Conservation (phyloP, 2,888 invertebrate genomes). For the Luperina nickerlii region DNA sequence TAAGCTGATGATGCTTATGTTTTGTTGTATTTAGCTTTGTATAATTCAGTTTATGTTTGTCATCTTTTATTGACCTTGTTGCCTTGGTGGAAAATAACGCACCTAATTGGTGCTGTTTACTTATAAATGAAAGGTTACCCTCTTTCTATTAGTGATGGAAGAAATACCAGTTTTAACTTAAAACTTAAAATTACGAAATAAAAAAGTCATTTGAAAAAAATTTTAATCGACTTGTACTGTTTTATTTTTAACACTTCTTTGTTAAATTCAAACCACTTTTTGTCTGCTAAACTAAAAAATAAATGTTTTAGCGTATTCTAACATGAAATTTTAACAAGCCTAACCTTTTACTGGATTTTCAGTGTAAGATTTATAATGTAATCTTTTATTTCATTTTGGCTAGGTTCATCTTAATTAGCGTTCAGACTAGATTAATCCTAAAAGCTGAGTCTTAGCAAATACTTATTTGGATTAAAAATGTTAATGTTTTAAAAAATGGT, state of each 20-base stretch:
- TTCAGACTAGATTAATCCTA: slow-evolving; percentile 9
- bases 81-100: not conserved
- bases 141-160: not conserved
- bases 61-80: not conserved
- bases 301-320: not conserved
- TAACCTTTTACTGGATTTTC: not conserved
- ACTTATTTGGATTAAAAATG: slow-evolving; percentile 25
- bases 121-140: too few species aligned
- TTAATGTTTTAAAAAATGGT: not conserved
- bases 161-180: not conserved
- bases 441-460: slow-evolving; percentile 17
- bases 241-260: not conserved
- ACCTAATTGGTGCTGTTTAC: too few species aligned
- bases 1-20: too few species aligned
- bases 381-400: not conserved
- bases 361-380: not conserved
- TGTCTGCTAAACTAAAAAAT: not conserved
- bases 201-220: too few species aligned
- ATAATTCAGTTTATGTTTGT: not conserved
- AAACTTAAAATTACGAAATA: too few species aligned
- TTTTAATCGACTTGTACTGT: too few species aligned
- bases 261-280: not conserved
- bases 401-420: not conserved
- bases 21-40: not conserved
- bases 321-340: not conserved